phyloP scores from a whole-genome alignment of 2,888 invertebrate species.

The Drosophila colorata region DNA sequence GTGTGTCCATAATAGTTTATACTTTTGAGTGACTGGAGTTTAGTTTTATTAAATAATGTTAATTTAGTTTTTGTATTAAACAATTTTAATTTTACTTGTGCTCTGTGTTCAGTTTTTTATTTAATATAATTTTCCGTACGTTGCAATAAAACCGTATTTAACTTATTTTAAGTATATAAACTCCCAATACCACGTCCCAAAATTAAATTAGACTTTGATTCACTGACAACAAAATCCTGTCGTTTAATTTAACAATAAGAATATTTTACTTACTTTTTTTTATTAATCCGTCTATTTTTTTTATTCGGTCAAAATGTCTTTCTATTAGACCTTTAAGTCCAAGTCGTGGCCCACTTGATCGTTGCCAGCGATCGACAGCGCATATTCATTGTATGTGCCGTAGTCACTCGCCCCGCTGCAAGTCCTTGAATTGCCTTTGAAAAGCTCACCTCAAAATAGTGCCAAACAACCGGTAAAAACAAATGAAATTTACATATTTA shows the following conservation, averaged over 20 bases:
- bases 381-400: slow-evolving; percentile 81
- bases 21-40: slow-evolving; percentile 24
- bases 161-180: not conserved
- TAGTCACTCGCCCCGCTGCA: slow-evolving; percentile 62
- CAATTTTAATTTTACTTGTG: slow-evolving; percentile 7
- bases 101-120: not conserved
- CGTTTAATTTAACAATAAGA: too few relatives aligned
- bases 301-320: not conserved
- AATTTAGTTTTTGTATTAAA: too few relatives aligned
- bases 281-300: not conserved
- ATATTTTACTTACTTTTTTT: too few relatives aligned
- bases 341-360: not conserved
- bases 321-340: not conserved
- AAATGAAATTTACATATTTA: too few relatives aligned
- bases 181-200: slow-evolving; percentile 1
- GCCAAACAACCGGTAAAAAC: not conserved
- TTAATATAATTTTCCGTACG: not conserved
- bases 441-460: not conserved
- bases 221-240: slow-evolving; percentile 12
- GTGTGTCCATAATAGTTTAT: not conserved
- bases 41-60: slow-evolving; percentile 23
- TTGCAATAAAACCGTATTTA: slow-evolving; percentile 34
- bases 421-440: slow-evolving; percentile 18
- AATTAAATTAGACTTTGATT: slow-evolving; percentile 18
- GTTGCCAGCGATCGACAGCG: slow-evolving; percentile 18